A percentile compares a stretch with the other conserved stretches of the same genome.
Evolutionary conservation across 1,140 invertebrate species (phyloP).

Genomic region (Dendroctonus valens): DNA sequence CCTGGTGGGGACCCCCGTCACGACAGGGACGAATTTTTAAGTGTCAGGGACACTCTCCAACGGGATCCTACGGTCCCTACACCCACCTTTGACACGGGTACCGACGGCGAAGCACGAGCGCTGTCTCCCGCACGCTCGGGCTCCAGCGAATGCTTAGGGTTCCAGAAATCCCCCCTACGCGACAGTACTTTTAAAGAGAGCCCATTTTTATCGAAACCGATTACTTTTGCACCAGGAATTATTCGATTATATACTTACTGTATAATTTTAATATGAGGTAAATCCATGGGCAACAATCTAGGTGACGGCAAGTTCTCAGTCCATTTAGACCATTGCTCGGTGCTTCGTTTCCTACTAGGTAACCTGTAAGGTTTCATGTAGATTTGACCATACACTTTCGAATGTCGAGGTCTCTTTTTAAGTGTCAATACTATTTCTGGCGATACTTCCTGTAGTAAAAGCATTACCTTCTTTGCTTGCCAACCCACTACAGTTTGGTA

Average conservation of each 20-base stretch:
- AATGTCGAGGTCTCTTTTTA: constrained; percentile 81
- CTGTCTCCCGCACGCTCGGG: too few relatives aligned
- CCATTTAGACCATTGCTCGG: constrained; percentile 62
- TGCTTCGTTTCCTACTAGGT: constrained; percentile 71
- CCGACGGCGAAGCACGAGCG: too few relatives aligned
- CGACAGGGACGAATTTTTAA: too few relatives aligned
- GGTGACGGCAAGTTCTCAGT: constrained; percentile 67
- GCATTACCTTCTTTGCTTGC: constrained; percentile 78
- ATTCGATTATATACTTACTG: constrained; percentile 51
- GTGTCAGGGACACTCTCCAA: too few relatives aligned
- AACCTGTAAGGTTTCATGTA: constrained; percentile 76
- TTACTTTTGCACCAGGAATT: too few relatives aligned
- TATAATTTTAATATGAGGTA: constrained; percentile 59
- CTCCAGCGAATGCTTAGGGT: too few relatives aligned
- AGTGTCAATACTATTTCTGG: constrained; percentile 79
- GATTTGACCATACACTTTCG: constrained; percentile 79
- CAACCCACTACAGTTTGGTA: constrained; percentile 91
- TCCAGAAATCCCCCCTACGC: too few relatives aligned
- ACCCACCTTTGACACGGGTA: too few relatives aligned
- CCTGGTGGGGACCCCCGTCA: too few relatives aligned
- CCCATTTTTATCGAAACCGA: too few relatives aligned
- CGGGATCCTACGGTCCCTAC: too few relatives aligned
- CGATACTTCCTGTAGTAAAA: constrained; percentile 73
- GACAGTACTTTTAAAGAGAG: background rate
- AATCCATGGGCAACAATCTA: constrained; percentile 62